Percentiles rank a stretch among this genome's conserved stretches.
Evolutionary conservation across 1,140 invertebrate species (phyloP).

Genomic region (Chymomyza costata): DNA sequence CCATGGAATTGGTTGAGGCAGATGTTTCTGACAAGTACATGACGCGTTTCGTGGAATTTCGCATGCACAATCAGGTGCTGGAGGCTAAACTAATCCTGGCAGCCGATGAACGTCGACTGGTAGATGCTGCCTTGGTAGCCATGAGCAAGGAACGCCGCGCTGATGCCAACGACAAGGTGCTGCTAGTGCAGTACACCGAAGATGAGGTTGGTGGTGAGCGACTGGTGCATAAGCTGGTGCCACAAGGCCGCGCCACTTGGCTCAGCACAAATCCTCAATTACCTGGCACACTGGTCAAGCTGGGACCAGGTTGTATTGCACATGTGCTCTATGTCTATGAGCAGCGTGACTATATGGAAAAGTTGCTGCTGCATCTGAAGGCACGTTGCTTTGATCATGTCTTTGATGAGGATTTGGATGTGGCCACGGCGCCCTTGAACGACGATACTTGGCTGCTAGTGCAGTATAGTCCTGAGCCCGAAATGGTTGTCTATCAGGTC

Average conservation of each 20-base stretch:
- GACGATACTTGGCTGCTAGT: constrained; percentile 52
- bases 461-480: constrained; percentile 57
- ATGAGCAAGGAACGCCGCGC: constrained; percentile 34
- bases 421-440: constrained; percentile 16
- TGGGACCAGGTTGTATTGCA: constrained; percentile 23
- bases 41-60: constrained; percentile 51
- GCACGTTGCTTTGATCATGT: constrained; percentile 46
- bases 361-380: constrained; percentile 49
- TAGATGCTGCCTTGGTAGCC: constrained; percentile 44
- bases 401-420: constrained; percentile 38
- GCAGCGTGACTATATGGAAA: constrained; percentile 49
- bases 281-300: constrained; percentile 31
- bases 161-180: constrained; percentile 5
- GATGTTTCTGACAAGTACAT: constrained; percentile 58
- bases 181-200: constrained; percentile 53
- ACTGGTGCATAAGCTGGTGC: constrained; percentile 48
- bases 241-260: constrained; percentile 39
- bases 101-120: constrained; percentile 48
- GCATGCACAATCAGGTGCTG: constrained; percentile 36
- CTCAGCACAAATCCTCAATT: constrained; percentile 38
- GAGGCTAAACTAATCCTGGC: constrained; percentile 61
- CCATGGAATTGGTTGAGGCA: constrained; percentile 54
- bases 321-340: constrained; percentile 49
- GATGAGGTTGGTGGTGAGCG: constrained; percentile 16
- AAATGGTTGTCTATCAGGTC: constrained; percentile 49